A percentile compares a stretch with the other conserved stretches of the same genome.
These are phyloP conservation scores for Bombus huntii DNA, from an alignment of 1,140 invertebrate genomes.

Conservation along the genomic window DNA sequence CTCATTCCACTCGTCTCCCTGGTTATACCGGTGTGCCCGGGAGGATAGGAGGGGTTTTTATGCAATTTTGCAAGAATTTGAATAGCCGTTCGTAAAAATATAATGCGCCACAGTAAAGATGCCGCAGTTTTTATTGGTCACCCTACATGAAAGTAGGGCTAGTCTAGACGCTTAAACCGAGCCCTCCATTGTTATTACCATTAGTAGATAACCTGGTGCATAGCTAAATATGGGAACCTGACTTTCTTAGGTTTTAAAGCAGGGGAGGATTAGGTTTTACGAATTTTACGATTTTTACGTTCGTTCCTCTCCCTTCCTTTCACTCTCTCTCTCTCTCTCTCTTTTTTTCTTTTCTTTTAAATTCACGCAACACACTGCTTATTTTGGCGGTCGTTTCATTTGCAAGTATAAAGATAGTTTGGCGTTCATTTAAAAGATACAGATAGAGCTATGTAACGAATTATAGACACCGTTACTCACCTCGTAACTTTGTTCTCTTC, in stretches of 20 bases:
- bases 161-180: slow-evolving; percentile 71
- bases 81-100: slow-evolving; percentile 80
- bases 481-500: slow-evolving; percentile 92
- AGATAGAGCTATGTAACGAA: background rate
- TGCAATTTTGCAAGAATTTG: slow-evolving; percentile 82
- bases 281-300: slow-evolving; percentile 51
- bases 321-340: background rate
- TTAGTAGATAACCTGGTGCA: slow-evolving; percentile 73
- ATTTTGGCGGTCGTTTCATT: slow-evolving; percentile 34
- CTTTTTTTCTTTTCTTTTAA: background rate
- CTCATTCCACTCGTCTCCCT: slow-evolving; percentile 55
- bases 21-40: slow-evolving; percentile 74
- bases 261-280: background rate
- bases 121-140: slow-evolving; percentile 72
- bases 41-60: slow-evolving; percentile 75
- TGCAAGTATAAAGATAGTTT: slow-evolving; percentile 42
- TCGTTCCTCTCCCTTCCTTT: background rate
- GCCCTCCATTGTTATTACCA: slow-evolving; percentile 72
- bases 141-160: slow-evolving; percentile 57
- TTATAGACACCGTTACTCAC: slow-evolving; percentile 79
- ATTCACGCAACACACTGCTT: slow-evolving; percentile 13
- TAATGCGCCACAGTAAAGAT: slow-evolving; percentile 70
- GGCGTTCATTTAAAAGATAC: slow-evolving; percentile 13
- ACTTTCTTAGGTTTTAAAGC: slow-evolving; percentile 4
- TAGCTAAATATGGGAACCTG: slow-evolving; percentile 75